These are phyloP conservation scores for Threskiornis aethiopicus DNA, from an alignment of 2,797 vertebrate species.

Conservation along the genomic window DNA sequence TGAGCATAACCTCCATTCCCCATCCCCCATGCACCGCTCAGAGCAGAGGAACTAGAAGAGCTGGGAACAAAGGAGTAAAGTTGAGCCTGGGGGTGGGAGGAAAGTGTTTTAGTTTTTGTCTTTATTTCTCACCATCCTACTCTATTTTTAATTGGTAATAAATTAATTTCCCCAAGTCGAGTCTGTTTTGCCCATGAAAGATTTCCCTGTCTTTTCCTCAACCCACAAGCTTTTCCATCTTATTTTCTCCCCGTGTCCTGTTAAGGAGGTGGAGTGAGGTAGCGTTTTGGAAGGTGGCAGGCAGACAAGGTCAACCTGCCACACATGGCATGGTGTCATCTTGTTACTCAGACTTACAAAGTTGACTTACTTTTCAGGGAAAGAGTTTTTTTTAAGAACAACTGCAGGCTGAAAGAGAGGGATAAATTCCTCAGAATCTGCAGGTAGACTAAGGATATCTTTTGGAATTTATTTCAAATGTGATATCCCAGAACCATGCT, in stretches of 20 bases:
- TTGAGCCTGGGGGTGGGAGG: neutral
- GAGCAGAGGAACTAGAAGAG: neutral
- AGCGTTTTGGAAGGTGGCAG: neutral
- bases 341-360: neutral
- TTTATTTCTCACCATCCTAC: neutral
- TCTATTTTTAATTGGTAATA: neutral
- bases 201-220: neutral
- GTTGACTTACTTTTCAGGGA: neutral
- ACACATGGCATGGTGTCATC: neutral
- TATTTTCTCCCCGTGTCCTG: neutral
- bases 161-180: neutral
- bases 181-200: neutral
- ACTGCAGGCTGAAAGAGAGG: neutral
- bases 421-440: neutral
- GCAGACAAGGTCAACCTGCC: neutral
- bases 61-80: neutral
- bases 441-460: neutral
- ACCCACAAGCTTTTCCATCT: neutral
- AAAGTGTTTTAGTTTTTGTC: neutral
- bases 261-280: neutral
- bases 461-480: neutral
- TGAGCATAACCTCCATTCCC: neutral
- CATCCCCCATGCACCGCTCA: rapidly evolving
- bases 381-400: neutral
- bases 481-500: neutral